Conservation (phyloP, 2,113 vertebrate species). For the Ochotona princeps region DNA sequence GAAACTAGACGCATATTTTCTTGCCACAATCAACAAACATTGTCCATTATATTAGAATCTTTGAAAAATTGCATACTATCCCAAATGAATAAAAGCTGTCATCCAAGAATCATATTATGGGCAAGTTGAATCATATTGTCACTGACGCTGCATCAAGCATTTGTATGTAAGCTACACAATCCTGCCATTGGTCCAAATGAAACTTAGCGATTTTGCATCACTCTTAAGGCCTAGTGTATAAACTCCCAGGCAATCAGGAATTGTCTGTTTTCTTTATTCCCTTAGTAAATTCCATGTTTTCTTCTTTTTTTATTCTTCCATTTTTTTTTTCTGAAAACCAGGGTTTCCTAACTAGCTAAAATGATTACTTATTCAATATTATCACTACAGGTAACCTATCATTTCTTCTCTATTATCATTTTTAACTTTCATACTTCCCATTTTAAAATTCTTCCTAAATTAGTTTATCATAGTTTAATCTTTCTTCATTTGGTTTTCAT, state of each 20-base stretch:
- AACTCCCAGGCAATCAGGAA: slow-evolving; percentile 17
- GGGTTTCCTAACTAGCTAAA: slow-evolving; percentile 11
- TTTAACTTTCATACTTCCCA: background rate
- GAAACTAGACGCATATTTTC: slow-evolving; percentile 59
- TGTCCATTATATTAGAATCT: slow-evolving; percentile 48
- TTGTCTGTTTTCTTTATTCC: slow-evolving; percentile 1
- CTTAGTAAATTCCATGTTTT: background rate
- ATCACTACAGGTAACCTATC: background rate
- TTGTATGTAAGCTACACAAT: slow-evolving; percentile 20
- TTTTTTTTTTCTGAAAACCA: slow-evolving; percentile 34
- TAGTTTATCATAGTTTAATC: background rate
- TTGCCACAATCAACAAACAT: slow-evolving; percentile 60
- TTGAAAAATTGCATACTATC: slow-evolving; percentile 65
- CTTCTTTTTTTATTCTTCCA: background rate
- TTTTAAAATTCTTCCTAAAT: slow-evolving; percentile 18
- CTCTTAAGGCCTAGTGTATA: slow-evolving; percentile 14
- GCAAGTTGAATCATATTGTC: background rate
- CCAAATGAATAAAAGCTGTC: slow-evolving; percentile 54
- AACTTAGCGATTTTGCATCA: slow-evolving; percentile 52
- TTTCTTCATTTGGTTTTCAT: slow-evolving; percentile 37
- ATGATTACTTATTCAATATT: slow-evolving; percentile 1
- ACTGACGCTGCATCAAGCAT: slow-evolving; percentile 7
- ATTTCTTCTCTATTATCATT: background rate
- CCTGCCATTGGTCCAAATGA: slow-evolving; percentile 30
- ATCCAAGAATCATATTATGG: slow-evolving; percentile 28